These are phyloP conservation scores for Trachurus trachurus DNA, from an alignment of 2,797 vertebrate genomes.

Conservation along the genomic window DNA sequence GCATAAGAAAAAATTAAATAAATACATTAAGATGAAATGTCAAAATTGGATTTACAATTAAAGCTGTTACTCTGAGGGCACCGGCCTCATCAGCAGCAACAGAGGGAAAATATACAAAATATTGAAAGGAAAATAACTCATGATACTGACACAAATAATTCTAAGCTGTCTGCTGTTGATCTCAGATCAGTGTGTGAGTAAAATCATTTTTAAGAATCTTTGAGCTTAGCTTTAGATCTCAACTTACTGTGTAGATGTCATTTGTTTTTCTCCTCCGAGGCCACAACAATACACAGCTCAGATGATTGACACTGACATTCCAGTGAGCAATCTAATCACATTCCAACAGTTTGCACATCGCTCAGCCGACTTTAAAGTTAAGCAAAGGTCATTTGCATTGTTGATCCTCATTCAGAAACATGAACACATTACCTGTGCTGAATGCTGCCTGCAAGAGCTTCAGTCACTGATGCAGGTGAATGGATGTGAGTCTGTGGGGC, in stretches of 20 bases:
- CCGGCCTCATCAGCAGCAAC: background rate
- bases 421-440: conserved; percentile 19
- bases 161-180: conserved; percentile 2
- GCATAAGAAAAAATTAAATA: background rate
- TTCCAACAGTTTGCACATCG: conserved; percentile 9
- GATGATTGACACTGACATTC: background rate
- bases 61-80: background rate
- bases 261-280: background rate
- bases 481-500: background rate
- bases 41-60: background rate
- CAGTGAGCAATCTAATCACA: conserved; percentile 41
- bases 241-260: background rate
- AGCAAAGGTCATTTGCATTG: conserved; percentile 38
- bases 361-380: conserved; percentile 6
- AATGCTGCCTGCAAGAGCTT: conserved; percentile 7
- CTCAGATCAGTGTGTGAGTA: background rate
- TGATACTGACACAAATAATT: background rate
- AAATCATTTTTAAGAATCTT: background rate
- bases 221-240: background rate
- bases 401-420: conserved; percentile 46
- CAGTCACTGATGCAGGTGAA: background rate
- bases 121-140: background rate
- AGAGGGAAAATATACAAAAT: background rate
- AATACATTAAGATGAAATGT: background rate
- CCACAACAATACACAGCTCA: background rate